Evolutionary conservation across 2,888 invertebrate genomes (phyloP).

Genomic region (Patella caerulea): DNA sequence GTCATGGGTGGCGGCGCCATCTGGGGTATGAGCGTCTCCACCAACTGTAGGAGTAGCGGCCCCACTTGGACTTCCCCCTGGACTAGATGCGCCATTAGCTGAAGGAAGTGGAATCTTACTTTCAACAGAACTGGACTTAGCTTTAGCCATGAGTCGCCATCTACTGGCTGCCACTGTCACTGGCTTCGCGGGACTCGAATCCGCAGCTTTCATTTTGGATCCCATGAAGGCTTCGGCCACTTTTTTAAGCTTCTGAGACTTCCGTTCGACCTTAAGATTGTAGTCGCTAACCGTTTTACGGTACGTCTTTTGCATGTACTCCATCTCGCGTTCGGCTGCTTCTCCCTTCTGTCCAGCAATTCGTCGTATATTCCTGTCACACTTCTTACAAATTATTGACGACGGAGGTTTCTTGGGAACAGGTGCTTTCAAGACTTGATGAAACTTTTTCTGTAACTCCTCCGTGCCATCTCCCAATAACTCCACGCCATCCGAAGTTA

Average conservation of each 20-base stretch:
- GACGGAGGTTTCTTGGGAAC: slow-evolving; percentile 1
- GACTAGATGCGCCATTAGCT: background rate
- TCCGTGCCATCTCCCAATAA: background rate
- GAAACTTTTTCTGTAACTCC: background rate
- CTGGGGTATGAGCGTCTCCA: too few relatives aligned
- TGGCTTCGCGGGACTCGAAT: background rate
- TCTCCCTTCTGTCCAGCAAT: background rate
- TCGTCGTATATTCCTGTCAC: background rate
- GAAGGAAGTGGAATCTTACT: background rate
- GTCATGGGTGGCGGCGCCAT: too few relatives aligned
- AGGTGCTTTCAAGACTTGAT: background rate
- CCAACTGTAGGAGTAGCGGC: too few relatives aligned
- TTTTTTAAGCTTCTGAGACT: background rate
- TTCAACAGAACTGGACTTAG: background rate
- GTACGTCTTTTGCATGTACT: slow-evolving; percentile 3
- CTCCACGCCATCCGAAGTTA: background rate
- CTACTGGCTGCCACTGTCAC: background rate
- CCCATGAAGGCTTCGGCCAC: background rate
- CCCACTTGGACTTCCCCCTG: background rate
- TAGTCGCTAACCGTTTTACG: background rate
- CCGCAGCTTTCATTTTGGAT: background rate
- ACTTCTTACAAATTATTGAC: background rate
- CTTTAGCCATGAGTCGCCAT: background rate
- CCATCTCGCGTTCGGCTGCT: background rate
- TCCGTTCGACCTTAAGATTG: background rate